Evolutionary conservation across 2,888 invertebrate species (phyloP), one percentile per base, ranked within the genome.

Genomic region (Bhutanitis thaidina): DNA sequence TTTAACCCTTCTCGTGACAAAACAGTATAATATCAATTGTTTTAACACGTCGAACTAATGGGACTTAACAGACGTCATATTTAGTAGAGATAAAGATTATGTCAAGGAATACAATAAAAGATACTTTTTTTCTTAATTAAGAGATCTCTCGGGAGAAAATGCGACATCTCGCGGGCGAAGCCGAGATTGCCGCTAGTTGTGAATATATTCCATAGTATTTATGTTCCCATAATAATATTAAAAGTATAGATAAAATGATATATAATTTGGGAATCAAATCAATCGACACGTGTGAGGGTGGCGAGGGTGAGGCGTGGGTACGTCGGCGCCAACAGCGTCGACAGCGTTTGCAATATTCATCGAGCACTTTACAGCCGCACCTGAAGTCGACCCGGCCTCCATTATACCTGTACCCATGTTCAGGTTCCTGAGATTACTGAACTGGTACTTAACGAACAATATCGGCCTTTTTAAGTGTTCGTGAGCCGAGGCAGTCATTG

Each of bases 291-390:
- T 62, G 63, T 56, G 58, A 43, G 58, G 62, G 53, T 52, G 52
- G 55, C 56, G 49, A 32, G 48, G 48, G 65, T 67, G 68, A 30
- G 34, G 34, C 12, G n/a, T 34, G 34, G 34, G 34, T 34, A 73
- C 70, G 62, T 65, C 69, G 64, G 69, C 69, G 75, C 62, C 73
- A 76, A 74, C 79, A 75, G 64, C 66, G 65, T 60, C 73, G 77
- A 74, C 79, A 75, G 64, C 66, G 65, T 60, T 64, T 85, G 77
- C 76, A 86, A 84, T 83, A 86, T 86, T 87, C 84, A 86, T 74
- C 69, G 67, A 68, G 73, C 77, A 79, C 84, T 79, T 79, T 77
- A 73, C 78, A 68, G 72, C 64, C 68, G 64, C 62, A 63, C 61
- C 62, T 62, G 51, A 45, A 59, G 61, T 52, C 54, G 56, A 34